Conservation (phyloP, 1,140 invertebrate genomes). For the Drosophila seguyi region DNA sequence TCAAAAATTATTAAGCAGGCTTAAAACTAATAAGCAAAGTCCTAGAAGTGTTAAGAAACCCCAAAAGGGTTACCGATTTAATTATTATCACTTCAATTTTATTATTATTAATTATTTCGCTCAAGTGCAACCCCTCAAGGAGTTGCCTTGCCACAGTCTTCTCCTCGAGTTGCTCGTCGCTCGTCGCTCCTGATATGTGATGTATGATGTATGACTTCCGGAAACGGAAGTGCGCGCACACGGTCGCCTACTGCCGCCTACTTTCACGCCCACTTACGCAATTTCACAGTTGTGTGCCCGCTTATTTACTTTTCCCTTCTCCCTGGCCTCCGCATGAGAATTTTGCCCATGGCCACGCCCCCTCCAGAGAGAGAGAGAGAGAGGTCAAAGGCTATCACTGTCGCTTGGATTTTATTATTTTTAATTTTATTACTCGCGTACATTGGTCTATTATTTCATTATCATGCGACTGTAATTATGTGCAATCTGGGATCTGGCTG, state of each 20-base stretch:
- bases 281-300: constrained; percentile 53
- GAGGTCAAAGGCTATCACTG: constrained; percentile 33
- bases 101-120: background rate
- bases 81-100: background rate
- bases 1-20: too few relatives aligned
- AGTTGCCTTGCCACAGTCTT: background rate
- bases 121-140: constrained; percentile 3
- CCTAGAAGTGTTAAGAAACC: background rate
- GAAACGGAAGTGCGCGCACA: constrained; percentile 64
- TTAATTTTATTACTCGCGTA: constrained; percentile 35
- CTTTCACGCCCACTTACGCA: constrained; percentile 64
- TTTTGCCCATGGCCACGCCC: too few relatives aligned
- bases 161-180: background rate
- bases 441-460: constrained; percentile 58
- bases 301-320: constrained; percentile 27
- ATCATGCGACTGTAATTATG: constrained; percentile 64
- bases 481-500: constrained; percentile 41
- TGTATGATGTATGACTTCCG: constrained; percentile 52
- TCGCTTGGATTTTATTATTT: constrained; percentile 49
- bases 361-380: background rate
- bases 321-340: too few relatives aligned
- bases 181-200: background rate
- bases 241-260: constrained; percentile 36
- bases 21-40: background rate
- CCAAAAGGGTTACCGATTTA: too few relatives aligned